A percentile compares a stretch with the other conserved stretches of the same genome.
Evolutionary conservation across 2,888 invertebrate species (phyloP).

Genomic region (Meliscaeva auricollis): DNA sequence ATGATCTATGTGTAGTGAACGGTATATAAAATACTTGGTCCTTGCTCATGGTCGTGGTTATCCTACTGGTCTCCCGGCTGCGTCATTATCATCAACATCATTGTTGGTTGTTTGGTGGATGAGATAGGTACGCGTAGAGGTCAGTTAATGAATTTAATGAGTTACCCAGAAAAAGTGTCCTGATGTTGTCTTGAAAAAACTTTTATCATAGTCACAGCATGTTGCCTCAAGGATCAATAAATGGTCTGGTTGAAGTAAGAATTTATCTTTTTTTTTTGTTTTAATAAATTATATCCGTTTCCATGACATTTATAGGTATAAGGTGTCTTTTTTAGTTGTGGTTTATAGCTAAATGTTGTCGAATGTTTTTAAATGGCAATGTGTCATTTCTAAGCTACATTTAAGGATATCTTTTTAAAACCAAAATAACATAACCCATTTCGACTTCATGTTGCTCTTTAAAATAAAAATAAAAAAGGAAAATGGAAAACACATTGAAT

Average conservation of each 20-base stretch:
- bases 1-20: conserved; percentile 59
- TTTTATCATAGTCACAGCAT: conserved; percentile 42
- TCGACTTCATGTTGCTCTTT: no score
- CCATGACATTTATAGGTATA: not conserved
- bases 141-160: conserved; percentile 71
- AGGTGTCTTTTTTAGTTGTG: no score
- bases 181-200: conserved; percentile 42
- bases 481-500: not conserved
- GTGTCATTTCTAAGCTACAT: not conserved
- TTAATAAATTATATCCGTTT: not conserved
- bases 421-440: not conserved
- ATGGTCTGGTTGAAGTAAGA: not conserved
- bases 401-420: not conserved
- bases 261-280: no score
- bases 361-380: not conserved
- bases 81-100: conserved; percentile 21
- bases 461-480: not conserved
- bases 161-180: conserved; percentile 40
- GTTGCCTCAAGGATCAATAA: conserved; percentile 6
- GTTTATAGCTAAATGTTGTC: not conserved
- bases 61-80: not conserved
- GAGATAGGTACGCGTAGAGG: conserved; percentile 28
- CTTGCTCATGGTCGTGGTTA: conserved; percentile 47
- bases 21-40: conserved; percentile 35
- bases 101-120: conserved; percentile 19